Base-by-base conservation (phyloP, 2,113 vertebrate genomes). In the Vicugna pacos region DNA sequence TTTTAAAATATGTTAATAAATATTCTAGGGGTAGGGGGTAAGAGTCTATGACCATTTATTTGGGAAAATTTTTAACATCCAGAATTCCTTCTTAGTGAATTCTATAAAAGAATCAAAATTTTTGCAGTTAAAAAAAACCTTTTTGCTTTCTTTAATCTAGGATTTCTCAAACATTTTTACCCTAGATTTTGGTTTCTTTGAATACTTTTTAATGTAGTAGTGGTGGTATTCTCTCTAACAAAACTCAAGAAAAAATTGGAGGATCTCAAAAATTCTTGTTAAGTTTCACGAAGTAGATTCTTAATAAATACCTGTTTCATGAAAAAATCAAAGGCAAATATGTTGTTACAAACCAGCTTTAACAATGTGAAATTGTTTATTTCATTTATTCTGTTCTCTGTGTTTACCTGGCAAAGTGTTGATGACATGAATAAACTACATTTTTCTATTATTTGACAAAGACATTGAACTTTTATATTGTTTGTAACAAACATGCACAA, bases 361-460 rank as follows among this genome's bases (percentile, higher is more conserved):
- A 86, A 58, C 32, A 70, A 19, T 60, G 30, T 79, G 46, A 91
- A 26, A 65, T 65, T 42, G 6, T 70, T 70, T 22, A 54, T 75
- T 96, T 93, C 11, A 81, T 79, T 89, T 72, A 72, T 52, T 69
- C 22, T 81, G n/a, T 50, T 91, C 81, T 73, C 42, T 94, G 9
- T 77, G 85, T 56, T 89, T 52, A 19, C 14, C 3, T 48, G 52
- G 16, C 13, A 56, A 65, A 75, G 20, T 56, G 5, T 73, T 83
- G 26, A 62, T 62, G 56, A 82, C 42, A 50, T 17, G 14, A 12
- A 70, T 65, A 83, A 87, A 88, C 91, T 82, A 42, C 8, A 56
- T 72, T 88, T 95, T 92, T 75, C 69, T 93, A 80, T 89, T 83
- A 93, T 96, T 83, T 91, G 79, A 80, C 64, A 87, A 8, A 93